Evolutionary conservation across 2,113 vertebrate genomes (phyloP).

Genomic region (Phrynocephalus versicolor): DNA sequence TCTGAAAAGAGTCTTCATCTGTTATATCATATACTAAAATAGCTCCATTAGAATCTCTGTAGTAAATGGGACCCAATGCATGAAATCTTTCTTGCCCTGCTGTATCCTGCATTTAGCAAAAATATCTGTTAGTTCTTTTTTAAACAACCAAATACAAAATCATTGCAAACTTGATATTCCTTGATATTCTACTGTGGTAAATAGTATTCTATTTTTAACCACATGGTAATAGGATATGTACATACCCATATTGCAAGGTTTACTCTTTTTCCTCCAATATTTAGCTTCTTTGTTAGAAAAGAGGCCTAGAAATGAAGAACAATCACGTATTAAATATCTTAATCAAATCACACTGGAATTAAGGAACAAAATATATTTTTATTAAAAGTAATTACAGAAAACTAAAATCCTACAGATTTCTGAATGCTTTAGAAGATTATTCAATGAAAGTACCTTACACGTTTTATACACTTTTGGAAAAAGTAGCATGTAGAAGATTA

Average conservation of each 20-base stretch:
- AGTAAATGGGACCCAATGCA: constrained; percentile 97
- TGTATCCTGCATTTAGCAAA: constrained; percentile 85
- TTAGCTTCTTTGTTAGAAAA: constrained; percentile 97
- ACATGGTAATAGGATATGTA: constrained; percentile 18
- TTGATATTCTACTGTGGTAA: neutral
- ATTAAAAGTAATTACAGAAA: neutral
- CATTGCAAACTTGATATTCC: constrained; percentile 10
- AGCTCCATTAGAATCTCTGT: constrained; percentile 98
- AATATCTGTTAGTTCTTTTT: constrained; percentile 22
- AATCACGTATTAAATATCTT: constrained; percentile 21
- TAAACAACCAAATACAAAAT: constrained; percentile 35
- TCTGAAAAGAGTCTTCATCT: constrained; percentile 98
- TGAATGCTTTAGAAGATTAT: neutral
- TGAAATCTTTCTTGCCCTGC: constrained; percentile 98
- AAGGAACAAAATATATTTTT: neutral
- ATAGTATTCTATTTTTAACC: constrained; percentile 4
- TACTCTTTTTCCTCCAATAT: constrained; percentile 97
- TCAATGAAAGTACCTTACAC: neutral
- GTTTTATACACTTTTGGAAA: neutral
- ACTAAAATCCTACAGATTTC: neutral
- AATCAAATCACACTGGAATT: neutral
- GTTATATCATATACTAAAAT: constrained; percentile 97
- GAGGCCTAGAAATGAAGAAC: constrained; percentile 84
- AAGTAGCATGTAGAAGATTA: neutral
- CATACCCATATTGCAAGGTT: constrained; percentile 95